phyloP scores from a whole-genome alignment of 2,113 vertebrate genomes.

The Nettapus auritus region DNA sequence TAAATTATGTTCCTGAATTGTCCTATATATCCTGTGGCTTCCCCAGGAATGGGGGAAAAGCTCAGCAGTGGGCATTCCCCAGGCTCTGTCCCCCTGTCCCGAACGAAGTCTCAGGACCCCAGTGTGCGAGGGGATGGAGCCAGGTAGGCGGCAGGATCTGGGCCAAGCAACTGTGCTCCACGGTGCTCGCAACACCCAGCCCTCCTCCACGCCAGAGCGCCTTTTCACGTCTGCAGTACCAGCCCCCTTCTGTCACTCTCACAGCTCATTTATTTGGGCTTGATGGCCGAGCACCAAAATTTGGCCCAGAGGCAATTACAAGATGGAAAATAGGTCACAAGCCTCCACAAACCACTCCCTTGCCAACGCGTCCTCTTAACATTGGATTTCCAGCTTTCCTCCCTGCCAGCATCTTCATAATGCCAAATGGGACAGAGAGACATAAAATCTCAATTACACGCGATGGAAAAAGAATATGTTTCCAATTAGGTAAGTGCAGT shows the following conservation, averaged over 20 bases:
- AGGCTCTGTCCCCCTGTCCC: rapidly evolving
- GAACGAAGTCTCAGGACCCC: rapidly evolving
- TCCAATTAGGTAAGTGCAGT: not conserved
- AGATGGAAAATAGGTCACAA: not conserved
- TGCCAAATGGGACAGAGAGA: not conserved
- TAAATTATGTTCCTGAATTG: not conserved
- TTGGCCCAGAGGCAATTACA: not conserved
- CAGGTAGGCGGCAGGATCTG: rapidly evolving
- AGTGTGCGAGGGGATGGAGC: rapidly evolving
- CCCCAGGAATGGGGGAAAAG: not conserved
- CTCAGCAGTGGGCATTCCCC: not conserved
- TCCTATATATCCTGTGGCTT: not conserved
- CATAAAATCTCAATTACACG: not conserved
- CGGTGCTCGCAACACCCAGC: rapidly evolving
- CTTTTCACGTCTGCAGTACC: not conserved
- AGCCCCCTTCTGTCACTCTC: rapidly evolving
- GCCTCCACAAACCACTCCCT: not conserved
- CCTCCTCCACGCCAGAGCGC: not conserved
- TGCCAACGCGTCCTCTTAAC: rapidly evolving
- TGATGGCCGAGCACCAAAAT: not conserved
- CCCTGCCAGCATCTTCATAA: not conserved
- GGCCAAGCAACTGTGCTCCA: rapidly evolving
- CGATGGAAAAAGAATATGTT: not conserved
- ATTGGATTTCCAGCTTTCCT: not conserved
- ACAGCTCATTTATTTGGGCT: not conserved